A percentile compares a stretch with the other conserved stretches of the same genome.
Evolutionary conservation across 2,888 invertebrate genomes (phyloP).

Genomic region (Melanostoma scalare): DNA sequence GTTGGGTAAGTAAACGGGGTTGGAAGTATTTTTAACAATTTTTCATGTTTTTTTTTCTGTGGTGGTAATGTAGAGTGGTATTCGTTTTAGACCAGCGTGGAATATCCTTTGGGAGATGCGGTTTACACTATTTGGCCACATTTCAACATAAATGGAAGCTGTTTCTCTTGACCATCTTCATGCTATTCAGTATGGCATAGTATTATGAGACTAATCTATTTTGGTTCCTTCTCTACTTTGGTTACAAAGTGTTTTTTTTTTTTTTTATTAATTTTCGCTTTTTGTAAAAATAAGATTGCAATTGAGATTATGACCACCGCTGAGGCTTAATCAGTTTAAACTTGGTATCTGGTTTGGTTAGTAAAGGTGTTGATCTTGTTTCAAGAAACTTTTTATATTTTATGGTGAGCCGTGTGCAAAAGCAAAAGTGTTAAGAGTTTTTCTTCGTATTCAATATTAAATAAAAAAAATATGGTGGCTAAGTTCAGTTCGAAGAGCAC

Average conservation of each 20-base stretch:
- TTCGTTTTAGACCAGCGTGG: slow-evolving; percentile 49
- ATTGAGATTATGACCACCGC: slow-evolving; percentile 52
- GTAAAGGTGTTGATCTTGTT: too few species aligned
- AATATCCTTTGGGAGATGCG: slow-evolving; percentile 34
- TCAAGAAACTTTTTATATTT: too few species aligned
- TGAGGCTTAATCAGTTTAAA: not conserved
- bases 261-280: slow-evolving; percentile 4
- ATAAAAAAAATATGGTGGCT: too few species aligned
- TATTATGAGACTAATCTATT: too few species aligned
- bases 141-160: slow-evolving; percentile 59
- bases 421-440: too few species aligned
- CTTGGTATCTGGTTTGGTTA: slow-evolving; percentile 22
- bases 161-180: slow-evolving; percentile 39
- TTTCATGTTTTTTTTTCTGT: slow-evolving; percentile 14
- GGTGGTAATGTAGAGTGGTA: slow-evolving; percentile 56
- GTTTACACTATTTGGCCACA: slow-evolving; percentile 44
- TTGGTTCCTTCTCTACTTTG: too few species aligned
- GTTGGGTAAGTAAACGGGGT: slow-evolving; percentile 51
- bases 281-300: slow-evolving; percentile 24
- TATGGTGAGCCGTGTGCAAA: too few species aligned
- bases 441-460: too few species aligned
- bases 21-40: slow-evolving; percentile 27
- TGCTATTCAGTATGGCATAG: slow-evolving; percentile 17
- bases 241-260: slow-evolving; percentile 15
- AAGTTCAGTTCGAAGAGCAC: too few species aligned